Conservation (phyloP, 2,888 invertebrate species). For the Agrilus cyanescens region DNA sequence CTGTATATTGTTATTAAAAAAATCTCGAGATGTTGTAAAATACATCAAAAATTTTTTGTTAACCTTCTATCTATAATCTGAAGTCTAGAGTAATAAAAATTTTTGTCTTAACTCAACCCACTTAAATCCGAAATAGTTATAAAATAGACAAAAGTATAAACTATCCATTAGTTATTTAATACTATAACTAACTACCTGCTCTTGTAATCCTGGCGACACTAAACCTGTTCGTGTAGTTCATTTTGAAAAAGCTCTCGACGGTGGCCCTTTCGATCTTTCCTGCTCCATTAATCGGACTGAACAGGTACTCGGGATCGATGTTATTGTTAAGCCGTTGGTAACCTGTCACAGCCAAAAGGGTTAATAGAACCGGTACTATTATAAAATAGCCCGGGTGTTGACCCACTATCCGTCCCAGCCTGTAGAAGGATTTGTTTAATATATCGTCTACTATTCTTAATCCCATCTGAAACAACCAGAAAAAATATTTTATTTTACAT, state of each 20-base stretch:
- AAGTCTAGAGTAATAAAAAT: no score
- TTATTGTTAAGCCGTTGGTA: slow-evolving; percentile 78
- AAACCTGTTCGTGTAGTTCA: slow-evolving; percentile 77
- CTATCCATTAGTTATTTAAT: neutral
- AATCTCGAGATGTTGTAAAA: no score
- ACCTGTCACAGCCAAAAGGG: slow-evolving; percentile 73
- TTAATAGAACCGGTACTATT: slow-evolving; percentile 71
- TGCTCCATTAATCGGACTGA: slow-evolving; percentile 78
- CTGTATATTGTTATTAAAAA: no score
- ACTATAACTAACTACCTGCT: slow-evolving; percentile 50
- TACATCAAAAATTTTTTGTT: no score
- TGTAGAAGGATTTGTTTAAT: slow-evolving; percentile 70
- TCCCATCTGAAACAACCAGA: slow-evolving; percentile 49
- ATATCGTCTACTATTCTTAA: slow-evolving; percentile 68
- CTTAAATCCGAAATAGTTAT: no score
- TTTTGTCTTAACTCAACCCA: no score
- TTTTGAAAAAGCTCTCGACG: slow-evolving; percentile 75
- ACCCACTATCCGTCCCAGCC: slow-evolving; percentile 67
- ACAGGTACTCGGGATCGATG: slow-evolving; percentile 88
- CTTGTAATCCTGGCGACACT: slow-evolving; percentile 79
- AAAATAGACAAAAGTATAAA: neutral
- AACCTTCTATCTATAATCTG: no score
- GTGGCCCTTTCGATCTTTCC: slow-evolving; percentile 71
- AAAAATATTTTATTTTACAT: no score
- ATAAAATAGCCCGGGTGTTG: slow-evolving; percentile 79